These are phyloP conservation scores for Xiphorhynchus erythropygius DNA, from an alignment of 2,797 vertebrate species.

Conservation along the genomic window DNA sequence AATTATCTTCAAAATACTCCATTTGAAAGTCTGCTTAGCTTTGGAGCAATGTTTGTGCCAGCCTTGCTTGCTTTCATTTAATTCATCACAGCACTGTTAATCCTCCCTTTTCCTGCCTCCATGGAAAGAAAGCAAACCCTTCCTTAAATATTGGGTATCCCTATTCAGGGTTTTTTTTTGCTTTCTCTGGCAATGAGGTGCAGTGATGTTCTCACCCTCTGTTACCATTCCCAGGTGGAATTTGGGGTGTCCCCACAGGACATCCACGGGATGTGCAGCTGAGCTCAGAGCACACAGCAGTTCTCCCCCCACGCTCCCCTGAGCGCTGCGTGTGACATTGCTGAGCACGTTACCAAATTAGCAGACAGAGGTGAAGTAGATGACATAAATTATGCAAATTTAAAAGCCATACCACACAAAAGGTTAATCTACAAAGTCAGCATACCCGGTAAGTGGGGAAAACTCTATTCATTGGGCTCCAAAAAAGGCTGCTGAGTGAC, in stretches of 20 bases:
- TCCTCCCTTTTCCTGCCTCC: not conserved
- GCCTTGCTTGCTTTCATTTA: not conserved
- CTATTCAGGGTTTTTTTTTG: not conserved
- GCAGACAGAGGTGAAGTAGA: not conserved
- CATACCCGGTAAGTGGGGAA: not conserved
- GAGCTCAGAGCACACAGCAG: accelerated
- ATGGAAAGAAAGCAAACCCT: not conserved
- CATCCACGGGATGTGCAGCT: not conserved
- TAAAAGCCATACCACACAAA: not conserved
- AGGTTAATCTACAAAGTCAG: constrained; percentile 35
- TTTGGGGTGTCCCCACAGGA: not conserved
- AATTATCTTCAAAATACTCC: constrained; percentile 6
- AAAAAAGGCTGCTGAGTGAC: not conserved
- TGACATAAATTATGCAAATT: constrained; percentile 38
- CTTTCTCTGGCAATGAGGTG: not conserved
- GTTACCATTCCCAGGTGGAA: not conserved
- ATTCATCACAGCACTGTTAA: not conserved
- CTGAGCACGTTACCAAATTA: not conserved
- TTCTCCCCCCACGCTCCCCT: accelerated
- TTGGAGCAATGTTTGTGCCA: not conserved
- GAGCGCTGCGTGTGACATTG: not conserved
- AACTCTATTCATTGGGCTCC: not conserved
- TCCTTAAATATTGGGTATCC: not conserved
- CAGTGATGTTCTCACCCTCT: not conserved
- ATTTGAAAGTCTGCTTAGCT: not conserved